A percentile compares a stretch with the other conserved stretches of the same genome.
These are phyloP conservation scores for Psittacula cyanocephala DNA, from an alignment of 2,113 vertebrate species.

Conservation along the genomic window DNA sequence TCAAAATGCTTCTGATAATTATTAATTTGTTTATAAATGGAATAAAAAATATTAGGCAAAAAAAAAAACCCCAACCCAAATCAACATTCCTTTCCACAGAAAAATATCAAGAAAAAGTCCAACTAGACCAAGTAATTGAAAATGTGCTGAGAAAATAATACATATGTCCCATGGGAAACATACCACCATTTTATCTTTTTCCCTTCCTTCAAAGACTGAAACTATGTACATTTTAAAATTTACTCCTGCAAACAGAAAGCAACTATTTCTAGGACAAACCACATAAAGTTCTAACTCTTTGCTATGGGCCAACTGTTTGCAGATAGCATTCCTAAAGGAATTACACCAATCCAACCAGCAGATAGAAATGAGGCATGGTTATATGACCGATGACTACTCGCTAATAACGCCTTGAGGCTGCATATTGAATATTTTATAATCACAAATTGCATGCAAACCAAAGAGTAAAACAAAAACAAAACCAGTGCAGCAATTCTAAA, in stretches of 20 bases:
- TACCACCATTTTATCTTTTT: neutral
- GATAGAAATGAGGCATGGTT: neutral
- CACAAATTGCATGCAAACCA: neutral
- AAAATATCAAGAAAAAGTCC: neutral
- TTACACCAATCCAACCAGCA: neutral
- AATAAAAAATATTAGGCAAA: neutral
- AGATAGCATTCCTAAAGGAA: neutral
- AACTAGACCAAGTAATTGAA: neutral
- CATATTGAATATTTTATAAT: slow-evolving; percentile 10
- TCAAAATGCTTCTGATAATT: neutral
- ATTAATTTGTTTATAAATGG: neutral
- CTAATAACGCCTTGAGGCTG: neutral
- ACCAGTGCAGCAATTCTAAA: neutral
- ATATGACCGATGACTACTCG: neutral
- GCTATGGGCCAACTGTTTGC: neutral
- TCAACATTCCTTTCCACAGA: neutral
- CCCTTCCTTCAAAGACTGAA: neutral
- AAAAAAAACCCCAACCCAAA: neutral
- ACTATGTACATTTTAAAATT: neutral
- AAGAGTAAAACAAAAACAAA: neutral
- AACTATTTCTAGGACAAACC: neutral
- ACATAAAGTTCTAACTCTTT: neutral
- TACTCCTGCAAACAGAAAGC: neutral
- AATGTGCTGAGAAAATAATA: neutral
- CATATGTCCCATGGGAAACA: neutral